These are phyloP conservation scores for Parazoanthus atlanticus DNA, from an alignment of 92 coral and sea anemone genomes.

Conservation along the genomic window DNA sequence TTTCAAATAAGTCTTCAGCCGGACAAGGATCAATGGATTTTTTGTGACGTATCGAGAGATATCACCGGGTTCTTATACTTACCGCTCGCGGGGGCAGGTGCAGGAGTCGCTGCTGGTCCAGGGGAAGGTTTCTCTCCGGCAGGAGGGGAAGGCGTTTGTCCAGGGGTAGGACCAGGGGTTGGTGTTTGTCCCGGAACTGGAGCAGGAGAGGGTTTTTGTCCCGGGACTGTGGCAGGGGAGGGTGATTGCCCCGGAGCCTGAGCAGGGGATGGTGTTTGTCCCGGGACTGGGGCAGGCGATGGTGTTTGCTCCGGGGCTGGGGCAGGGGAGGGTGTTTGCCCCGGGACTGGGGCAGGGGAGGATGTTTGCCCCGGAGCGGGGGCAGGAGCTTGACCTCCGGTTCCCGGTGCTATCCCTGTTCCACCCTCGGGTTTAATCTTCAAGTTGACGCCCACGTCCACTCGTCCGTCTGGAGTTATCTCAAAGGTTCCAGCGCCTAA, in stretches of 20 bases:
- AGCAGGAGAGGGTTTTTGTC: conserved; percentile 7
- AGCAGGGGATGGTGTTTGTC: conserved; percentile 26
- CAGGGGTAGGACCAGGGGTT: background rate
- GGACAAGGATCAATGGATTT: background rate
- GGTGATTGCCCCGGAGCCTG: conserved; percentile 32
- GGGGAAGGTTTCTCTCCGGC: conserved; percentile 1
- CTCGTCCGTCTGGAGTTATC: conserved; percentile 38
- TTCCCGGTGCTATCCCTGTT: background rate
- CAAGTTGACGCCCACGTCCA: conserved; percentile 32
- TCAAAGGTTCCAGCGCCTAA: conserved; percentile 45
- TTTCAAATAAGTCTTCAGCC: background rate
- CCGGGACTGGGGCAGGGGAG: conserved; percentile 7
- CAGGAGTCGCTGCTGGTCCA: background rate
- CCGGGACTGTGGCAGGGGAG: background rate
- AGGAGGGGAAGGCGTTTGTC: background rate
- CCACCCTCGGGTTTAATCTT: conserved; percentile 11
- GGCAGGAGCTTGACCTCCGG: conserved; percentile 13
- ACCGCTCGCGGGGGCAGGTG: conserved; percentile 18
- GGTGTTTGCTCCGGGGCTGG: conserved; percentile 27
- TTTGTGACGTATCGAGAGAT: background rate
- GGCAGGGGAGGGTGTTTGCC: background rate
- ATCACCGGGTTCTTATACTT: background rate
- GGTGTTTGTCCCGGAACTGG: conserved; percentile 20
- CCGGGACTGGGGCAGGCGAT: conserved; percentile 17
- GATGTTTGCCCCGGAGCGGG: conserved; percentile 7